A percentile compares a stretch with the other conserved stretches of the same genome.
Evolutionary conservation across 2,888 invertebrate species (phyloP).

Genomic region (Boloria selene): DNA sequence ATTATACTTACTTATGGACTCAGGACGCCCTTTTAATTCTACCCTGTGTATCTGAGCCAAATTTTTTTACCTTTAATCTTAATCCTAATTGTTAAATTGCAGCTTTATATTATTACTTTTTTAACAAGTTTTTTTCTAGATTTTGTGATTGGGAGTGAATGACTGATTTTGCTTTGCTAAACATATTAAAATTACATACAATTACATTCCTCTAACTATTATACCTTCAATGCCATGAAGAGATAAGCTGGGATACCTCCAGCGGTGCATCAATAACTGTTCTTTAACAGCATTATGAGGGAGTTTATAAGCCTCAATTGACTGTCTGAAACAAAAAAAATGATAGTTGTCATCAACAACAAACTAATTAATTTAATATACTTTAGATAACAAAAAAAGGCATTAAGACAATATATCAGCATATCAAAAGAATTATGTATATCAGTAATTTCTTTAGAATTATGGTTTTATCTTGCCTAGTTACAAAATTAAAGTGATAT

Average conservation of each 20-base stretch:
- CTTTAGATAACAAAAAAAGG: not conserved
- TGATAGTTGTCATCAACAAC: not conserved
- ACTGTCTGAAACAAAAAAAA: conserved; percentile 59
- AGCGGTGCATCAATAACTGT: conserved; percentile 94
- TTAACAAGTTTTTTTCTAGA: no score
- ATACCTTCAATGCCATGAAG: conserved; percentile 96
- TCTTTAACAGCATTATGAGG: conserved; percentile 91
- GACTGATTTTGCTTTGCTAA: no score
- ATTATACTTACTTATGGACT: no score
- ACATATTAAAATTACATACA: no score
- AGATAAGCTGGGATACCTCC: conserved; percentile 96
- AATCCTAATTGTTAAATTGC: no score
- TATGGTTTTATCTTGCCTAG: conserved; percentile 1
- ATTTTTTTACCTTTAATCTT: no score
- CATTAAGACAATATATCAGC: conserved; percentile 1
- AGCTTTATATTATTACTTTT: no score
- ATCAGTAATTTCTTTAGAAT: not conserved
- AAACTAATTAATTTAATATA: not conserved
- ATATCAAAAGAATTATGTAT: not conserved
- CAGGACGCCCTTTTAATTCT: no score
- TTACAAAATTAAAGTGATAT: conserved; percentile 2
- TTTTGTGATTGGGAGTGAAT: no score
- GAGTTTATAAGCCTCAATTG: conserved; percentile 86
- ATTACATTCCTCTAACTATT: not conserved
- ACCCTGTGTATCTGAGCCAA: no score